These are phyloP conservation scores for Champsocephalus gunnari DNA, from an alignment of 2,797 vertebrate species.

Conservation along the genomic window DNA sequence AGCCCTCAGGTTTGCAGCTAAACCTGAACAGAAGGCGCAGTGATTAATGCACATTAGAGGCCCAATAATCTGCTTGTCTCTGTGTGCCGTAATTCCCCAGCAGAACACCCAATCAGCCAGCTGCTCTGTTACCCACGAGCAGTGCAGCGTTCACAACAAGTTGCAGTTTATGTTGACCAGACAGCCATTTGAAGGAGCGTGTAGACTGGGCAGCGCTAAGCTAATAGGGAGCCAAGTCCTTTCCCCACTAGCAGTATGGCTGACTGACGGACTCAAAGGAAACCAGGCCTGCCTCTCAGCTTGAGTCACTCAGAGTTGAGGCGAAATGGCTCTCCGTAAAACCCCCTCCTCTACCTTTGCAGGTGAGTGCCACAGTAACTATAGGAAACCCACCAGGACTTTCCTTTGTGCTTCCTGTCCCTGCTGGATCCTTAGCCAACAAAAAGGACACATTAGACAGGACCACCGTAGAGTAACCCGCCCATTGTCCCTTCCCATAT, in stretches of 20 bases:
- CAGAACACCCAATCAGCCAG: conserved; percentile 55
- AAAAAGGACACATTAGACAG: conserved; percentile 62
- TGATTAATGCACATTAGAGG: conserved; percentile 69
- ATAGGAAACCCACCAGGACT: conserved; percentile 44
- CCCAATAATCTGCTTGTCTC: conserved; percentile 61
- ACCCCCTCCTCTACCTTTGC: conserved; percentile 68
- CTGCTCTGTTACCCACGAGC: conserved; percentile 44
- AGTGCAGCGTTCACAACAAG: conserved; percentile 49
- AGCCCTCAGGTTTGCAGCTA: conserved; percentile 44
- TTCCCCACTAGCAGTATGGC: conserved; percentile 60
- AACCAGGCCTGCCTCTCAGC: conserved; percentile 5
- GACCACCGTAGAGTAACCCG: conserved; percentile 70
- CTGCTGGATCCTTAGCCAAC: conserved; percentile 56
- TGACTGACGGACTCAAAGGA: conserved; percentile 16
- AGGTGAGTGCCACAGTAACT: conserved; percentile 69
- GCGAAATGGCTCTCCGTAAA: conserved; percentile 68
- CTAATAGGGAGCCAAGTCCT: conserved; percentile 48
- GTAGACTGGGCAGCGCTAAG: conserved; percentile 67
- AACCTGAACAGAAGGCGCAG: conserved; percentile 69
- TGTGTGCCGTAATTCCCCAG: conserved; percentile 55
- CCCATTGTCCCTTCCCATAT: conserved; percentile 61
- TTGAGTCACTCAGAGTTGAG: conserved; percentile 27
- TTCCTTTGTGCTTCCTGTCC: conserved; percentile 63
- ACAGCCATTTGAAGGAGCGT: conserved; percentile 53
- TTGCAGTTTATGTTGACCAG: conserved; percentile 46